Evolutionary conservation across 2,888 invertebrate species (phyloP).

Genomic region (Prosapia bicincta): DNA sequence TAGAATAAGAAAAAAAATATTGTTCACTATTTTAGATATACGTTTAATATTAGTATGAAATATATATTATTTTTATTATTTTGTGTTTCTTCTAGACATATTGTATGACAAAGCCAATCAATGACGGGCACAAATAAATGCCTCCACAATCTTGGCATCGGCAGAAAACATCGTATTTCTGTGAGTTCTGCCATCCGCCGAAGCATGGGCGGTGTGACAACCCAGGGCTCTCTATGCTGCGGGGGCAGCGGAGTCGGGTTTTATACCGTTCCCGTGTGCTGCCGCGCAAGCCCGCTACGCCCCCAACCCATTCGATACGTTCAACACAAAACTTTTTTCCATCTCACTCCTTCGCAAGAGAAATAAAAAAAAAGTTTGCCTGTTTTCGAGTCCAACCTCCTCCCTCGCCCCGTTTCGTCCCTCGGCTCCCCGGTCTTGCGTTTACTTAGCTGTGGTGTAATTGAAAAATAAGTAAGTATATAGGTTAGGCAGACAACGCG

Average conservation of each 20-base stretch:
- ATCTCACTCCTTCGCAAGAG: constrained; percentile 15
- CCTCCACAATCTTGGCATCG: no score
- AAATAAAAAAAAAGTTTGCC: constrained; percentile 19
- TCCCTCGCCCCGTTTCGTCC: background rate
- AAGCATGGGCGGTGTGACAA: constrained; percentile 5
- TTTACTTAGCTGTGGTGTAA: constrained; percentile 23
- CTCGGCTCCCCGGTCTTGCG: constrained; percentile 17
- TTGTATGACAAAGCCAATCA: no score
- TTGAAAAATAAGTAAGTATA: constrained; percentile 26
- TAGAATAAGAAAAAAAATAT: no score
- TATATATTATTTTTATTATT: no score
- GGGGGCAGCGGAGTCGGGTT: constrained; percentile 3
- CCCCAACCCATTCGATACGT: constrained; percentile 7
- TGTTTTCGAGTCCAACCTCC: constrained; percentile 12
- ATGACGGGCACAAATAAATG: no score
- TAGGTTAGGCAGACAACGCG: constrained; percentile 20
- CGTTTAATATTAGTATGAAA: no score
- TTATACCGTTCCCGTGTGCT: background rate
- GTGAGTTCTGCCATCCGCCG: background rate
- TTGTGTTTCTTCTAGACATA: no score
- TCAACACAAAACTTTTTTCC: constrained; percentile 14
- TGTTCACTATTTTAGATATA: no score
- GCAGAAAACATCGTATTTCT: background rate
- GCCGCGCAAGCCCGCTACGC: constrained; percentile 9
- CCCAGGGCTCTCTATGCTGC: background rate